A percentile compares a stretch with the other conserved stretches of the same genome.
phyloP scores from a whole-genome alignment of 2,113 vertebrate species.

The Asarcornis scutulata region DNA sequence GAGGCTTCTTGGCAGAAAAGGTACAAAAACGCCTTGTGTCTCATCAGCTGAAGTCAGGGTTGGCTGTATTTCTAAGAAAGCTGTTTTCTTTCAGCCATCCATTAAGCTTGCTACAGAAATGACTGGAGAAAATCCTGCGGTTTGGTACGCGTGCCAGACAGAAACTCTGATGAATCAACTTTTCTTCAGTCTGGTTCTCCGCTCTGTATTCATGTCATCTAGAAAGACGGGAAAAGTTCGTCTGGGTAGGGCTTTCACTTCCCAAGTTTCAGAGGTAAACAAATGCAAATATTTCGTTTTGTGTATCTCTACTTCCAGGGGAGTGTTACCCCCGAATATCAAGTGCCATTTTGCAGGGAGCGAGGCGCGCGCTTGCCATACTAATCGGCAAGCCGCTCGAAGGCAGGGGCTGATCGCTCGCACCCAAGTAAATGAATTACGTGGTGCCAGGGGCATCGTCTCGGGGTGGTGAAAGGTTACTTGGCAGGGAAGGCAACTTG shows the following conservation, averaged over 20 bases:
- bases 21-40: neutral
- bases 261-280: neutral
- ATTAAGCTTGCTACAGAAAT: neutral
- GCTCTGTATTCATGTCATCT: neutral
- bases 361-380: neutral
- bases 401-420: neutral
- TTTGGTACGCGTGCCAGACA: neutral
- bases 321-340: neutral
- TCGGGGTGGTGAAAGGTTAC: neutral
- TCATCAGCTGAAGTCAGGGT: neutral
- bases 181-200: neutral
- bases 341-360: neutral
- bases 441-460: neutral
- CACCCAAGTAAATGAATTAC: fast-evolving
- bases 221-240: neutral
- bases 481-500: neutral
- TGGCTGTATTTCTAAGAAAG: neutral
- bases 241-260: neutral
- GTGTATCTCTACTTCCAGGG: neutral
- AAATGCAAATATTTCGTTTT: neutral
- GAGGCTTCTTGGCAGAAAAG: neutral
- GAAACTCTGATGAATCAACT: neutral
- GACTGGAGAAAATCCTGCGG: neutral
- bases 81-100: neutral
- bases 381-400: neutral